phyloP scores from a whole-genome alignment of 2,888 invertebrate species.

The Synanthedon formicaeformis region DNA sequence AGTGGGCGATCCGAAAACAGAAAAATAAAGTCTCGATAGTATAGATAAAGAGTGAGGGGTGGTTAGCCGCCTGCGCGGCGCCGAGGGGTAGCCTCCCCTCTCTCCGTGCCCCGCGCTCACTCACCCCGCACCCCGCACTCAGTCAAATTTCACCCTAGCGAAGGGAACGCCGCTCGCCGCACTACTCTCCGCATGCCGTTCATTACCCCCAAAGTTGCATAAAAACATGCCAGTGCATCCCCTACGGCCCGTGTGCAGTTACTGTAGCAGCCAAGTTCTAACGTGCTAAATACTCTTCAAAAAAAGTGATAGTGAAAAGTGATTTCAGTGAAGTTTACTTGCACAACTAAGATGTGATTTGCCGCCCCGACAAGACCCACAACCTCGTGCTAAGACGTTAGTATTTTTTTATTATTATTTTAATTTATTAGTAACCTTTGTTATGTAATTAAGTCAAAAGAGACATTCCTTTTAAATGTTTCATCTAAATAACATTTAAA shows the following conservation, averaged over 20 bases:
- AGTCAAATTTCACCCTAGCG: conserved; percentile 27
- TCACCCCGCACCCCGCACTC: conserved; percentile 16
- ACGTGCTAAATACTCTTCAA: conserved; percentile 1
- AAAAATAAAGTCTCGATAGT: conserved; percentile 37
- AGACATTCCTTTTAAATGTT: too few species aligned
- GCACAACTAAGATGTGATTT: too few species aligned
- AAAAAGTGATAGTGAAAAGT: conserved; percentile 3
- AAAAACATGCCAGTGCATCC: not conserved
- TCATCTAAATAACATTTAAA: too few species aligned
- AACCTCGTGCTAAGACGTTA: too few species aligned
- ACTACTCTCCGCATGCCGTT: conserved; percentile 2
- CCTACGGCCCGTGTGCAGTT: not conserved
- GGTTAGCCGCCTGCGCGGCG: conserved; percentile 36
- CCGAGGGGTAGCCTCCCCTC: conserved; percentile 10
- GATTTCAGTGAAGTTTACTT: conserved; percentile 1
- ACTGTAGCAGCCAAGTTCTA: not conserved
- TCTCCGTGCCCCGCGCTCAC: conserved; percentile 11
- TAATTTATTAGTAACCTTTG: not conserved
- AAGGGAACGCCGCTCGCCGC: conserved; percentile 20
- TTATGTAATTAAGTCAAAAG: not conserved
- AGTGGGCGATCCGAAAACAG: conserved; percentile 36
- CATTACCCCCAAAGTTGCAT: not conserved
- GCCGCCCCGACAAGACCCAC: too few species aligned
- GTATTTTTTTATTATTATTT: not conserved
- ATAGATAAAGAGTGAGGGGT: conserved; percentile 13